Conservation (phyloP, 2,888 invertebrate species). For the Asteroscopus sphinx region DNA sequence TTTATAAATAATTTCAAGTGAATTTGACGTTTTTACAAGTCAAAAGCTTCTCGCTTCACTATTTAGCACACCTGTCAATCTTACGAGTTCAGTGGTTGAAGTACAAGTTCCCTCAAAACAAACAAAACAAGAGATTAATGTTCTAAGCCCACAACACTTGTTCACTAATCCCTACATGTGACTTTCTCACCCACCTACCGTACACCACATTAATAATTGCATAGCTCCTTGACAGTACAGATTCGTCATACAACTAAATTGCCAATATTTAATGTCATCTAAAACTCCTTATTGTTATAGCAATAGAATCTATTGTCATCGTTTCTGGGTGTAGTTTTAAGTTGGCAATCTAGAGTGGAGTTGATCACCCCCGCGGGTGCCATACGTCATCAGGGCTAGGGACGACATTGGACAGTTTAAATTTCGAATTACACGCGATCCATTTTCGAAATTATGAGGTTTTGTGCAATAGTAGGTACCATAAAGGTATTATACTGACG, state of each 20-base stretch:
- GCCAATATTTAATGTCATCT: conserved; percentile 16
- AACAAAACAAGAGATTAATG: conserved; percentile 55
- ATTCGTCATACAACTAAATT: conserved; percentile 66
- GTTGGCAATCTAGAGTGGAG: conserved; percentile 55
- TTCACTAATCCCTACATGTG: conserved; percentile 54
- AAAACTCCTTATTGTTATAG: background rate
- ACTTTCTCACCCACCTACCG: conserved; percentile 55
- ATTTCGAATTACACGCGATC: conserved; percentile 77
- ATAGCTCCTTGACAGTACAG: conserved; percentile 64
- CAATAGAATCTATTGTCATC: conserved; percentile 23
- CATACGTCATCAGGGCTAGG: conserved; percentile 78
- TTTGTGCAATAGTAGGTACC: conserved; percentile 16
- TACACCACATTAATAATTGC: conserved; percentile 69
- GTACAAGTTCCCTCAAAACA: conserved; percentile 38
- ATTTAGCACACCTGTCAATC: conserved; percentile 5
- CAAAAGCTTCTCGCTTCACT: background rate
- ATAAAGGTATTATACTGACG: no score
- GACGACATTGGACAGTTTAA: conserved; percentile 80
- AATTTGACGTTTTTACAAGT: no score
- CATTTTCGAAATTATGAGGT: conserved; percentile 73
- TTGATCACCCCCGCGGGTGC: conserved; percentile 83
- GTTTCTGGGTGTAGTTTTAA: conserved; percentile 10
- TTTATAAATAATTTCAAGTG: no score
- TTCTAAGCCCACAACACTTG: conserved; percentile 44
- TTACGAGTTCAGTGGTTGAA: background rate